These are phyloP conservation scores for Corythaixoides concolor DNA, from an alignment of 2,113 vertebrate species.

Conservation along the genomic window DNA sequence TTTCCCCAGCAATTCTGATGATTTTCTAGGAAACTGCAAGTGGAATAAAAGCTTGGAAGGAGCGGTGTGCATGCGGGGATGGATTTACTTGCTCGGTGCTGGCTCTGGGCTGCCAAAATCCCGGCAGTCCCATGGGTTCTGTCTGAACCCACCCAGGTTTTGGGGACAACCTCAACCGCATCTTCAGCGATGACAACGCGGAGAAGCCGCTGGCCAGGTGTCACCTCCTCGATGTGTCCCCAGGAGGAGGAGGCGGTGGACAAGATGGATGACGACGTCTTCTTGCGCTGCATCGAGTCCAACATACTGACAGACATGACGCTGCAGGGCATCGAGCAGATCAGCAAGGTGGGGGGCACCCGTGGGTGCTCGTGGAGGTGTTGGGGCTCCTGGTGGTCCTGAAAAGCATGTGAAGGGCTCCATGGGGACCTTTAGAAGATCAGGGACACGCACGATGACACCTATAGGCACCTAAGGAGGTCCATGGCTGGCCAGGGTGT, in stretches of 20 bases:
- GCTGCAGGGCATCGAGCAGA: conserved; percentile 93
- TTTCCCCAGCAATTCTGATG: neutral
- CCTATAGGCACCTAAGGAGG: neutral
- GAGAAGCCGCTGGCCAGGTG: conserved; percentile 47
- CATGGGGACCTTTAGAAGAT: accelerated
- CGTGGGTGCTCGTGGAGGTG: neutral
- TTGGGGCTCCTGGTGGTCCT: no score
- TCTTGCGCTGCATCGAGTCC: conserved; percentile 94
- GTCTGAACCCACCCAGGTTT: conserved; percentile 82
- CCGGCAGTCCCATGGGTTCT: no score
- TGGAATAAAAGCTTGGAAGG: neutral
- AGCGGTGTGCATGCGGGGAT: no score
- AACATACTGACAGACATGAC: conserved; percentile 99
- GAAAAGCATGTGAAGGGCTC: neutral
- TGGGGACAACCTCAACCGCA: conserved; percentile 94
- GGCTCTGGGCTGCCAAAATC: neutral
- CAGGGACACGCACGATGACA: accelerated
- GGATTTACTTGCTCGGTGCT: neutral
- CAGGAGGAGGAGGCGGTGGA: conserved; percentile 97
- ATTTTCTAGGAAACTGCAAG: conserved; percentile 49
- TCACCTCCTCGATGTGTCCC: neutral
- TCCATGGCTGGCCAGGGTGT: no score
- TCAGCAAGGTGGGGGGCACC: conserved; percentile 85
- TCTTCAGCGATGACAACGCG: conserved; percentile 96
- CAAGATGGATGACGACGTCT: conserved; percentile 97